Base-by-base conservation (phyloP, 1,140 invertebrate species). In the Myzus persicae region DNA sequence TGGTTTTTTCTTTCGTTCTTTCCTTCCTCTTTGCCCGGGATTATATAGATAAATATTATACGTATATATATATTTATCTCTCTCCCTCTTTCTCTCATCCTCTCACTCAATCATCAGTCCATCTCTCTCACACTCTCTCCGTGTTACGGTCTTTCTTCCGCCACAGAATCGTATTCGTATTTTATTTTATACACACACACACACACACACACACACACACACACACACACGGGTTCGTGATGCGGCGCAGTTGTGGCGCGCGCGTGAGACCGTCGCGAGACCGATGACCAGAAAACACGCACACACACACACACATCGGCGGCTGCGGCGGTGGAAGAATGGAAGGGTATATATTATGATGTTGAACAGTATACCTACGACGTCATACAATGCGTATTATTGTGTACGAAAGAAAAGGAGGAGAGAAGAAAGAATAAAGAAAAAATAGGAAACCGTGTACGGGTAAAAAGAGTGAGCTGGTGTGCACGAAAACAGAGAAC, bases 201-300 rank as follows among this genome's bases (percentile, higher is more conserved):
- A n/a, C n/a, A n/a, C n/a, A n/a, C n/a, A n/a, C n/a, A n/a, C n/a
- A n/a, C n/a, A n/a, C n/a, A n/a, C n/a, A n/a, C n/a, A n/a, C n/a
- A n/a, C n/a, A n/a, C n/a, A n/a, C 6, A 18, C 31, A 9, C 31
- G 59, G 59, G 59, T 76, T 76, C 31, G 31, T 76, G 59, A 76
- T 76, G 59, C 59, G 59, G 59, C 14, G n/a, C 59, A 76, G 59
- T 76, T 76, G 44, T 40, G 40, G 90, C 85, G 31, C 42, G 90
- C 90, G 48, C 90, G 90, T 92, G 90, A 92, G 90, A 92, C 90
- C 59, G 31, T 26, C 59, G 59, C 31, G 59, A 48, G 67, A 92
- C 40, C 67, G 90, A 82, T 92, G 90, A 92, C 90, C 90, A 38
- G 87, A 44, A 44, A 87, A 87, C 26, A 46, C 59, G 24, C 48